phyloP scores from a whole-genome alignment of 2,113 vertebrate species.

The Vulpes ferrilata region DNA sequence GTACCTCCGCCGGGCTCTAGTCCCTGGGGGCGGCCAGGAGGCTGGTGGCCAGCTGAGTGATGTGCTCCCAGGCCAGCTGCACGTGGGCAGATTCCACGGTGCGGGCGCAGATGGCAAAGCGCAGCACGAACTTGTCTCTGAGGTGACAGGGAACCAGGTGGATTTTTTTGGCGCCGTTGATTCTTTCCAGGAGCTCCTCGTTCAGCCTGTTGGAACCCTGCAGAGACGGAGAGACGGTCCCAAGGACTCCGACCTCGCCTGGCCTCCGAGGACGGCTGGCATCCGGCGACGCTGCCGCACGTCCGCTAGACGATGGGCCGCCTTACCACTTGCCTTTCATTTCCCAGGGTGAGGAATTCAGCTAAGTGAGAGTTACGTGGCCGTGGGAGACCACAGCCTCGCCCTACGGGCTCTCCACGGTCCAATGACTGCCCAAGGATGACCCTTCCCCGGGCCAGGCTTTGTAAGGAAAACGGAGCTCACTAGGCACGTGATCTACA shows the following conservation, averaged over 20 bases:
- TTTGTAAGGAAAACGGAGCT: neutral
- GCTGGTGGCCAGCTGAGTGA: conserved; percentile 89
- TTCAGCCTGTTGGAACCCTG: conserved; percentile 94
- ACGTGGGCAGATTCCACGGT: conserved; percentile 91
- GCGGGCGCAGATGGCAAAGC: conserved; percentile 93
- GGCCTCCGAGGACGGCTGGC: accelerated
- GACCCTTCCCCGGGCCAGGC: neutral
- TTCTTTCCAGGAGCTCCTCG: conserved; percentile 92
- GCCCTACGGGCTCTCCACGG: neutral
- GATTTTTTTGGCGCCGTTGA: conserved; percentile 92
- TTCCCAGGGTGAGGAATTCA: neutral
- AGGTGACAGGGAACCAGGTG: conserved; percentile 95
- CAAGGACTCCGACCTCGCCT: neutral
- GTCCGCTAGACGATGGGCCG: accelerated
- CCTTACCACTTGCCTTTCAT: neutral
- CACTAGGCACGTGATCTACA: neutral
- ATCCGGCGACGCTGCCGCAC: accelerated
- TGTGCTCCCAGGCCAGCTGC: conserved; percentile 93
- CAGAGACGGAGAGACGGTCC: conserved; percentile 58
- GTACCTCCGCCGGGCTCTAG: conserved; percentile 52
- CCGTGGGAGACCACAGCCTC: neutral
- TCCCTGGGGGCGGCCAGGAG: conserved; percentile 86
- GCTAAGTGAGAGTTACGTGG: accelerated
- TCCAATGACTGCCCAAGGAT: neutral
- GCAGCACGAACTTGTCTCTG: conserved; percentile 92